A percentile compares a stretch with the other conserved stretches of the same genome.
These are phyloP conservation scores for Charina bottae DNA, from an alignment of 2,113 vertebrate genomes.

Conservation along the genomic window DNA sequence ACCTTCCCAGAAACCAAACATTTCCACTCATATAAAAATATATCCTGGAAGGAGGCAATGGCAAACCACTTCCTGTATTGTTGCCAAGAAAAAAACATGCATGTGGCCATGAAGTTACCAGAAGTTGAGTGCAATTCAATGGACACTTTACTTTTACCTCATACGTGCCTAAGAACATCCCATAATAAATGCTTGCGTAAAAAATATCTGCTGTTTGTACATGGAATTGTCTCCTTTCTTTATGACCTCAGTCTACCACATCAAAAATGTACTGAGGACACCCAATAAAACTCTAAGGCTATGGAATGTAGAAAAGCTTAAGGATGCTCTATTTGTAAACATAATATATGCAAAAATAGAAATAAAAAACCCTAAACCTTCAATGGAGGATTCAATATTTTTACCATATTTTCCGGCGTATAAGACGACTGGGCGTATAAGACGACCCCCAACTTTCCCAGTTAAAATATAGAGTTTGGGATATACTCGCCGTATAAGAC, in stretches of 20 bases:
- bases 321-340: not conserved
- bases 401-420: too few species aligned
- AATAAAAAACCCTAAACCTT: not conserved
- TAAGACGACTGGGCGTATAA: too few species aligned
- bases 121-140: not conserved
- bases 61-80: not conserved
- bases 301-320: not conserved
- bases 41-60: not conserved
- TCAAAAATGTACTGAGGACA: slow-evolving; percentile 54
- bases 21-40: slow-evolving; percentile 25
- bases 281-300: slow-evolving; percentile 26
- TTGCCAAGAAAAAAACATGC: not conserved
- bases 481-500: too few species aligned
- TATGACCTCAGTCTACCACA: slow-evolving; percentile 51
- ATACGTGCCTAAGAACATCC: slow-evolving; percentile 17
- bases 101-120: not conserved
- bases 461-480: too few species aligned
- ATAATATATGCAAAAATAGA: not conserved
- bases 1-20: slow-evolving; percentile 15
- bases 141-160: not conserved
- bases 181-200: not conserved
- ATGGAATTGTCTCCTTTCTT: slow-evolving; percentile 43
- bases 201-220: slow-evolving; percentile 59
- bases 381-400: not conserved
- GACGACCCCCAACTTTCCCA: too few species aligned